Evolutionary conservation across 2,797 vertebrate species (phyloP).

Genomic region (Apodemus agrarius): DNA sequence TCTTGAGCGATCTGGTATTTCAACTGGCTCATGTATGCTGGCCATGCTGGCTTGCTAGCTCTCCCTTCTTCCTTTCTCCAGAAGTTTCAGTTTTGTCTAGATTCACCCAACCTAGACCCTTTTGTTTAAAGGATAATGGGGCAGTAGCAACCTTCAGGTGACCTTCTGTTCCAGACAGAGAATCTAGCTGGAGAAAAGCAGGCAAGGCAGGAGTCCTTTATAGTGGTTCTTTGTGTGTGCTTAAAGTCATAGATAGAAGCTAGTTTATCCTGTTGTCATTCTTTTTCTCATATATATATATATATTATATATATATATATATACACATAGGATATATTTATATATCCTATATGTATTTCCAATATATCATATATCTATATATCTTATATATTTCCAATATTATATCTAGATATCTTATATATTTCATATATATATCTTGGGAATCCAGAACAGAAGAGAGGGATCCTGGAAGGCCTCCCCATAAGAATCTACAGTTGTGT

Average conservation of each 20-base stretch:
- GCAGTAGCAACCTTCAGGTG: neutral
- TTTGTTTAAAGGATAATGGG: constrained; percentile 36
- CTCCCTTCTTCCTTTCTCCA: neutral
- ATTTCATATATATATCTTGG: neutral
- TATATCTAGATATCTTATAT: neutral
- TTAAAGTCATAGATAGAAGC: neutral
- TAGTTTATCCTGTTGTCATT: neutral
- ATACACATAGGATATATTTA: neutral
- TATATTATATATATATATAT: neutral
- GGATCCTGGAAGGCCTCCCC: neutral
- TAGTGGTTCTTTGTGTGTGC: neutral
- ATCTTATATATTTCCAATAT: neutral
- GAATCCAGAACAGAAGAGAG: neutral
- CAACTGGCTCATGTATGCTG: neutral
- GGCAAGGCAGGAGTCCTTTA: neutral
- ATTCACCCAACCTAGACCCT: neutral
- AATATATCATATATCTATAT: too few species aligned
- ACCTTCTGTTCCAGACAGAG: constrained; percentile 33
- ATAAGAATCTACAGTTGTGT: neutral
- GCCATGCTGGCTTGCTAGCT: neutral
- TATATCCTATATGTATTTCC: too few species aligned
- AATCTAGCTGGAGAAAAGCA: neutral
- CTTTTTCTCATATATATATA: too few species aligned
- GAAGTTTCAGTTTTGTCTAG: constrained; percentile 23
- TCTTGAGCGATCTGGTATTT: neutral